Percentiles rank a stretch among this genome's conserved stretches.
These are phyloP conservation scores for Balearica regulorum DNA, from an alignment of 2,797 vertebrate genomes.

Conservation along the genomic window DNA sequence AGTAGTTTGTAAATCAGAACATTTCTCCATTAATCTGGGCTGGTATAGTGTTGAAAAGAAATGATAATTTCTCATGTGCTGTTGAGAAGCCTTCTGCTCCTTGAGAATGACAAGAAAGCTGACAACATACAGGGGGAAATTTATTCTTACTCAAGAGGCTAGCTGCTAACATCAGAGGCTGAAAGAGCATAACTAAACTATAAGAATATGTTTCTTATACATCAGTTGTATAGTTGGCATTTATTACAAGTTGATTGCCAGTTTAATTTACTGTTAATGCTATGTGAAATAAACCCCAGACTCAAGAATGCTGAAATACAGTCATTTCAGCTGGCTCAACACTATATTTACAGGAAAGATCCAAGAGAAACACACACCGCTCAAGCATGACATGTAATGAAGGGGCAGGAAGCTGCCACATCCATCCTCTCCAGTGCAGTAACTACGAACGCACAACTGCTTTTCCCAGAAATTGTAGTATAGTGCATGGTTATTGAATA, in stretches of 20 bases:
- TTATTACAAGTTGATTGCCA: not conserved
- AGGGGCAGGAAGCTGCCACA: not conserved
- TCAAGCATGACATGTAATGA: fast-evolving
- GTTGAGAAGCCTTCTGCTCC: not conserved
- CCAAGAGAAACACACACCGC: not conserved
- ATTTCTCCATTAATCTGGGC: not conserved
- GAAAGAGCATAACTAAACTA: not conserved
- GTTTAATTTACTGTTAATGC: not conserved
- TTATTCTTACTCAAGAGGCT: not conserved
- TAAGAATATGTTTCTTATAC: not conserved
- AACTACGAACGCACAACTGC: not conserved
- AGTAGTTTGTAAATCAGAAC: not conserved
- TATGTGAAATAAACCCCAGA: not conserved
- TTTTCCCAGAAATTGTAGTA: not conserved
- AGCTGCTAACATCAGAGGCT: not conserved
- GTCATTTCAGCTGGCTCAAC: not conserved
- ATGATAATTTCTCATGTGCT: not conserved
- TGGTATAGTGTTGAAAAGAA: not conserved
- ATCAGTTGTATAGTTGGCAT: not conserved
- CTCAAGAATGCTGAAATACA: not conserved
- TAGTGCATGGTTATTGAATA: not conserved
- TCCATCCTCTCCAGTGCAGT: not conserved
- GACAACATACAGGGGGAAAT: not conserved
- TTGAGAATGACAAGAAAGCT: not conserved
- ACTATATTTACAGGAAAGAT: not conserved